These are phyloP conservation scores for Centropus bengalensis DNA, from an alignment of 2,113 vertebrate species.

Conservation along the genomic window DNA sequence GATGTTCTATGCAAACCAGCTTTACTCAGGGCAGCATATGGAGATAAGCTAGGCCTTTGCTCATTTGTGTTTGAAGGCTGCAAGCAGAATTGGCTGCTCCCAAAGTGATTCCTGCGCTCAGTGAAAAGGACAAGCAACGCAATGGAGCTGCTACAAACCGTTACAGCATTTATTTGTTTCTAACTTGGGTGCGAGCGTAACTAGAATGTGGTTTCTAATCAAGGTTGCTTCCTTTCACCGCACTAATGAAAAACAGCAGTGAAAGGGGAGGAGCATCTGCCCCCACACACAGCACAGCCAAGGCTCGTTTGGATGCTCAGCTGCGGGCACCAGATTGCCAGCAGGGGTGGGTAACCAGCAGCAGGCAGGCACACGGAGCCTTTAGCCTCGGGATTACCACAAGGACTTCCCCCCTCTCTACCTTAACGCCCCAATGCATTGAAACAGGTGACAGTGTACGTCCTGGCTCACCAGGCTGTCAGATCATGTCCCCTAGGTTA, in stretches of 20 bases:
- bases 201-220: not conserved
- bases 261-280: not conserved
- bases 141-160: not conserved
- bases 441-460: not conserved
- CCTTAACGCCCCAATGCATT: not conserved
- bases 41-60: not conserved
- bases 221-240: not conserved
- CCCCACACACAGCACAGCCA: not conserved
- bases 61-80: not conserved
- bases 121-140: not conserved
- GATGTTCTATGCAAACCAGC: not conserved
- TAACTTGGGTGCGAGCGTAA: not conserved
- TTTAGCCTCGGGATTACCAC: not conserved
- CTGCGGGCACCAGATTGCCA: not conserved
- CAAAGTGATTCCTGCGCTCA: not conserved
- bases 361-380: not conserved
- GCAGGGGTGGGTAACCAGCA: not conserved
- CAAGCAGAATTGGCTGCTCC: not conserved
- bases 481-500: not conserved
- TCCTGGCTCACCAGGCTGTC: not conserved
- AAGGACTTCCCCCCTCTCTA: not conserved
- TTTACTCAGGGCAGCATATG: not conserved
- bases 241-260: not conserved
- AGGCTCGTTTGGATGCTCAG: not conserved
- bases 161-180: not conserved